Evolutionary conservation across 2,113 vertebrate species (phyloP).

Genomic region (Neotoma lepida): DNA sequence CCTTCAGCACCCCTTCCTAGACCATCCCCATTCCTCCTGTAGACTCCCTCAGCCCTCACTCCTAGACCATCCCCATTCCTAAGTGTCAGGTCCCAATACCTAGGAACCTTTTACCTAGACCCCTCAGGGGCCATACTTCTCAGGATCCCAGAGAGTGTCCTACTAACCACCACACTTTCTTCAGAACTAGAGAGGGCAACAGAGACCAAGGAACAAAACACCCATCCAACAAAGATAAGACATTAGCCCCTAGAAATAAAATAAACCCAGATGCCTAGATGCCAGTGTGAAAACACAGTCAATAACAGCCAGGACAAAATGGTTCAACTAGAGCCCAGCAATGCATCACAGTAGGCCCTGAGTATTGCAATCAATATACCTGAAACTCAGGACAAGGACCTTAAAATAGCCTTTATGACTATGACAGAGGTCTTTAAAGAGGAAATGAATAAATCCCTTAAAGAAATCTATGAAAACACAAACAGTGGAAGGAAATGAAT

Average conservation of each 20-base stretch:
- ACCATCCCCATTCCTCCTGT: not conserved
- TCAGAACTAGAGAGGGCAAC: not conserved
- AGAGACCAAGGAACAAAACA: too few species aligned
- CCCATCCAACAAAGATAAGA: too few species aligned
- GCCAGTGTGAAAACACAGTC: not conserved
- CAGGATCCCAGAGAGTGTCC: not conserved
- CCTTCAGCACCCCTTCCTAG: not conserved
- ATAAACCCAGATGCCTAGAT: too few species aligned
- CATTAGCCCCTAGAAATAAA: too few species aligned
- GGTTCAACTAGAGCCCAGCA: not conserved
- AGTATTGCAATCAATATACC: not conserved
- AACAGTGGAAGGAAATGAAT: not conserved
- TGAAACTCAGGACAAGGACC: not conserved
- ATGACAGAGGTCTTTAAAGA: not conserved
- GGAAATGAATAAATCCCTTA: not conserved
- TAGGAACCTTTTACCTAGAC: not conserved
- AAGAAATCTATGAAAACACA: not conserved
- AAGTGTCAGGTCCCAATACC: not conserved
- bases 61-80: not conserved
- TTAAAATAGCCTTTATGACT: too few species aligned
- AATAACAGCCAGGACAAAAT: not conserved
- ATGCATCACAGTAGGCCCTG: not conserved
- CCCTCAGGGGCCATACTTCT: not conserved
- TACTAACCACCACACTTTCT: not conserved
- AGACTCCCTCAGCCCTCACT: not conserved